These are phyloP conservation scores for Apeltes quadracus DNA, from an alignment of 2,113 vertebrate genomes.

Conservation along the genomic window DNA sequence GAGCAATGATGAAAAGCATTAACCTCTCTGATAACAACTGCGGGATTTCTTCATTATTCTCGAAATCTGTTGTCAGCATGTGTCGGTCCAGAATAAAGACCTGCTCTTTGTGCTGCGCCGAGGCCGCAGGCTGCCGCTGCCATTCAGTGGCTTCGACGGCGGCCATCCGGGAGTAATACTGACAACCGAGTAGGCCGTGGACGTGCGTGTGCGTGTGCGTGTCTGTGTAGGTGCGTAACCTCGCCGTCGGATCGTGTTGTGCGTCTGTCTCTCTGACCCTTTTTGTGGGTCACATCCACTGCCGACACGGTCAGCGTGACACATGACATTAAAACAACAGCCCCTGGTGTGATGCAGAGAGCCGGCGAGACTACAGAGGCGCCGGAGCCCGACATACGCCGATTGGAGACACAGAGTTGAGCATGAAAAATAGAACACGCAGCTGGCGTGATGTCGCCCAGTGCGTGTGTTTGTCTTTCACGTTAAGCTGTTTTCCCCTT, in stretches of 20 bases:
- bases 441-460: slow-evolving; percentile 23
- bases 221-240: slow-evolving; percentile 30
- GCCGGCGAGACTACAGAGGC: not conserved
- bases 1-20: too few species aligned
- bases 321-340: slow-evolving; percentile 21
- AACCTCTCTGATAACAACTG: too few species aligned
- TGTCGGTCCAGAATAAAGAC: not conserved
- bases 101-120: slow-evolving; percentile 35
- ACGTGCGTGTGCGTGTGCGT: slow-evolving; percentile 11
- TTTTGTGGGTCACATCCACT: slow-evolving; percentile 40
- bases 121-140: slow-evolving; percentile 25
- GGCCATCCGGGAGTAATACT: not conserved
- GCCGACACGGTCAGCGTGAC: slow-evolving; percentile 15
- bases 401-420: not conserved
- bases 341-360: not conserved
- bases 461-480: slow-evolving; percentile 34
- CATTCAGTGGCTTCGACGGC: slow-evolving; percentile 16
- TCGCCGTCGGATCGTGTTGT: slow-evolving; percentile 30
- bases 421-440: slow-evolving; percentile 13
- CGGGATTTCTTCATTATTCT: too few species aligned
- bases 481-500: slow-evolving; percentile 46
- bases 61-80: not conserved
- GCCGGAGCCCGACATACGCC: not conserved
- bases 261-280: slow-evolving; percentile 32
- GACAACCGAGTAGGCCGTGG: slow-evolving; percentile 36